Evolutionary conservation across 2,797 vertebrate species (phyloP), one percentile per base, ranked within the genome.

Genomic region (Falco berigora): DNA sequence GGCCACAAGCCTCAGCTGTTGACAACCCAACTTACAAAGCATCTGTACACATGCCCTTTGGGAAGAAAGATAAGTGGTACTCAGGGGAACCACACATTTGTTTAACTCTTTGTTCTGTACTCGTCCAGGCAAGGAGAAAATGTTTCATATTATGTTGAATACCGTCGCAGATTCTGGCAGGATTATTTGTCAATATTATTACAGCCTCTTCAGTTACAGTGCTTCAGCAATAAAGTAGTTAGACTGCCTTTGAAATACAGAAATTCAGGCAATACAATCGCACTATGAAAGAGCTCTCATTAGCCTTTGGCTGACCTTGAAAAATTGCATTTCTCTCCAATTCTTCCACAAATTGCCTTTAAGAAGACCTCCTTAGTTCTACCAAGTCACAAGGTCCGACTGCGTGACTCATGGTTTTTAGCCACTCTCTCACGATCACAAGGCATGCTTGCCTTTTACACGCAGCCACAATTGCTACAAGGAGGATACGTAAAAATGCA

Each of bases 271-370:
- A 93, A 86, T 80, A 88, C 88, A 94, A 84, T 81, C 36, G 0
- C 63, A 59, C 77, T 92, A 44, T 91, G 91, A 90, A 94, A 92
- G 80, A 88, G 80, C 27, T 42, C 92, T 97, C 90, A 96, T 97
- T 97, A 97, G 94, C 90, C 94, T 91, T 88, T 97, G 96, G 95
- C 92, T 96, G 94, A 97, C 90, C 91, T 92, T 81, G 82, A 83
- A 69, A 92, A 92, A 59, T 46, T 75, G 90, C 3, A 0, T 92
- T 96, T 96, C 94, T 96, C 77, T 96, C 86, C 92, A 96, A 28
- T 92, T 82, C 88, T 85, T 94, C 86, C 53, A 71, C 91, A 94
- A 93, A 94, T 92, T 95, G 91, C 86, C 75, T 95, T 97, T 96
- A 96, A 92, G 83, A 74, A 89, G 95, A 91, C 94, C 88, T 88